Base-by-base conservation (phyloP, 2,797 vertebrate species). In the Syngnathus rostellatus region DNA sequence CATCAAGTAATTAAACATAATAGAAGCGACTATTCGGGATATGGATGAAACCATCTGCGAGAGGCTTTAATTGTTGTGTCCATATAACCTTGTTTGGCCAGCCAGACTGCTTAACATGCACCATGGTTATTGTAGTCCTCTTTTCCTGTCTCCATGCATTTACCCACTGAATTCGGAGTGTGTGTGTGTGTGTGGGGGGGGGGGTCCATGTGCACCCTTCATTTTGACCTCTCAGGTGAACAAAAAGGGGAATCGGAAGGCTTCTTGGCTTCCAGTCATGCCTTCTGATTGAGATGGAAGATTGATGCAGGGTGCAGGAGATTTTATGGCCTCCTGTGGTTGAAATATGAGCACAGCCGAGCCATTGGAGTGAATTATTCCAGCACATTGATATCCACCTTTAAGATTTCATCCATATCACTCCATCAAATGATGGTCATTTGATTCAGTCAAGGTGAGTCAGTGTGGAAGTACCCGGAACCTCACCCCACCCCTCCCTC, bases 211-310 rank as follows among this genome's bases (percentile, higher is more conserved):
- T 71, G 72, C 77, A 81, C 84, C 78, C 69, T 76, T 77, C 72
- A 77, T 80, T 79, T 70, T 77, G 80, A 83, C 81, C 78, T 81
- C 81, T 80, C 81, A 77, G 83, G 80, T 88, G 81, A 80, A 16
- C 23, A 23, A 17, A 68, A 68, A 73, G 21, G 19, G 39, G 60
- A 37, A 37, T 23, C 6, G 0, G 31, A 58, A 46, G 46, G 25
- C 41, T 23, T 62, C 73, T 74, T 23, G 60, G 64, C 68, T 69
- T 64, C 64, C 72, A 68, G 67, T 72, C 70, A 72, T 71, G 71
- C 66, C 63, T 68, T 48, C 60, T 61, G 66, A 72, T 70, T 71
- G 67, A 70, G 63, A 71, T 71, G 72, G 66, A 59, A 63, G 50
- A 76, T 73, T 67, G 65, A 70, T 73, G 71, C 21, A 62, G 58